Percentiles rank a stretch among this genome's conserved stretches.
phyloP scores from a whole-genome alignment of 2,797 vertebrate species.

The Catostomus latipinnis region DNA sequence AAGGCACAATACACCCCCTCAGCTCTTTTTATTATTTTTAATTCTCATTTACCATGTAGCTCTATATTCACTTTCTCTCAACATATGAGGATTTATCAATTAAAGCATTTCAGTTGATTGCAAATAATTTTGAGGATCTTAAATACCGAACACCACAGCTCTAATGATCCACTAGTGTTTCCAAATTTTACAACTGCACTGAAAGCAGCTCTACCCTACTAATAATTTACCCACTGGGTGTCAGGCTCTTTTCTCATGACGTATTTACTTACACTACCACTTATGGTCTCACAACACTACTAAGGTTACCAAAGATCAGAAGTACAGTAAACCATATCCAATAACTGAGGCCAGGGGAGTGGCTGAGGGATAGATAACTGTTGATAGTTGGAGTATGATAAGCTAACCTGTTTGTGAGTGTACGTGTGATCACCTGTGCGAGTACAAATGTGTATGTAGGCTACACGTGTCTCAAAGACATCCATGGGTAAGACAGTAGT shows the following conservation, averaged over 20 bases:
- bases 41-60: background rate
- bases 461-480: no score
- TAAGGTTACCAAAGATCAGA: background rate
- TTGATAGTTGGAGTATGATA: background rate
- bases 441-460: no score
- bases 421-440: no score
- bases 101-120: no score
- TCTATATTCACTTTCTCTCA: background rate
- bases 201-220: background rate
- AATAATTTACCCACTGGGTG: background rate
- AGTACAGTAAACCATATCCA: conserved; percentile 2
- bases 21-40: background rate
- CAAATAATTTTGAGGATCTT: no score
- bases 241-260: background rate
- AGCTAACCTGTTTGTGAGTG: no score
- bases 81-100: no score
- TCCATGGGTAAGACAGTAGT: background rate
- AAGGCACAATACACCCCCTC: background rate
- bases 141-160: no score
- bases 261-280: conserved; percentile 4
- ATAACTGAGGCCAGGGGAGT: background rate
- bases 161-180: background rate
- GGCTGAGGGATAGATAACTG: background rate
- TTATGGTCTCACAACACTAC: conserved; percentile 10
- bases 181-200: background rate